Evolutionary conservation across 1,140 invertebrate genomes (phyloP), one percentile per base, ranked within the genome.

Genomic region (Pogonus chalceus): DNA sequence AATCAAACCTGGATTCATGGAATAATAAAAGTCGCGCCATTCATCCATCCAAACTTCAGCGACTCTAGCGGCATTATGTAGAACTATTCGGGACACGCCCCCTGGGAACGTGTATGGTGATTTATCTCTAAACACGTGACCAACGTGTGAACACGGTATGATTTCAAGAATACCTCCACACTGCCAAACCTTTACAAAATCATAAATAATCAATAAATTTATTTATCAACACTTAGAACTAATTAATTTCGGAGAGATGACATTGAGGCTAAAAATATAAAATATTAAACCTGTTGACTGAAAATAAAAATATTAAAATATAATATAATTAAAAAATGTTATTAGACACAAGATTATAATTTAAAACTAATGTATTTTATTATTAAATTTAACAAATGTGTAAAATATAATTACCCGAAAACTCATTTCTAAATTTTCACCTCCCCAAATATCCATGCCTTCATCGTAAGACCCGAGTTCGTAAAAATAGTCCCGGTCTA

Each of bases 401-500:
- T 31, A 31, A 31, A 31, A 7, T 31, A 7, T 43, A 73, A 77
- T 83, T 83, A 98, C 95, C 82, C 95, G 80, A 72, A 98, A 98
- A 57, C 93, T 96, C 89, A 99, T 96, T 78, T 99, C 96, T 26
- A 99, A 79, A 77, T 99, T 99, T 74, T 99, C 96, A 54, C 95
- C 96, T 23, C 96, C 96, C 96, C 96, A 99, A 60, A 99, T 98
- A 68, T 98, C 94, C 96, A 99, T 98, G 60, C 95, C 94, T 72
- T 95, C 85, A 71, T 99, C 96, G 69, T 99, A 99, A 22, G 91
- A 87, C 16, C 96, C 96, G 53, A 99, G 79, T 76, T 96, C 87
- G 69, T 96, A 92, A 76, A 99, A 99, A 73, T 96, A 98, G 10
- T 96, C 87, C 66, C 87, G 84, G 68, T 98, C 92, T 56, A 98